Percentiles rank a stretch among this genome's conserved stretches.
These are phyloP conservation scores for Polietes domitor DNA, from an alignment of 2,888 invertebrate genomes.

Conservation along the genomic window DNA sequence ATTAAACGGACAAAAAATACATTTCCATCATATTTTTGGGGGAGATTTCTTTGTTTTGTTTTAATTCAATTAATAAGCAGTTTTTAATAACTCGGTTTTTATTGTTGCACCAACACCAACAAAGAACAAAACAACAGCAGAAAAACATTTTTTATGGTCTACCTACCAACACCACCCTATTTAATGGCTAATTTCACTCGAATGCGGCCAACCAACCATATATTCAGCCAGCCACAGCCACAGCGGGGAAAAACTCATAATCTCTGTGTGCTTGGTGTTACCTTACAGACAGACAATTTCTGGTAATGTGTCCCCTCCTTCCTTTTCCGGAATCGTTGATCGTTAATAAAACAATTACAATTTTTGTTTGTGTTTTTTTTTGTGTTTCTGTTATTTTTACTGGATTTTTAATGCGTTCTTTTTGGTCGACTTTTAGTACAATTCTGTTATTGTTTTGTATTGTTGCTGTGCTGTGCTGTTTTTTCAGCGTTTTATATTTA, in stretches of 20 bases:
- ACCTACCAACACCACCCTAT: slow-evolving; percentile 14
- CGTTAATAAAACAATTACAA: slow-evolving; percentile 18
- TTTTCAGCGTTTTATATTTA: background rate
- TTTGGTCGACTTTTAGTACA: background rate
- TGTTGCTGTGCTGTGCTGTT: background rate
- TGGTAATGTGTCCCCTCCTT: background rate
- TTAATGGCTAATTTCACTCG: slow-evolving; percentile 23
- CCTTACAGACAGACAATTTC: background rate
- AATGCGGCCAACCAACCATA: background rate
- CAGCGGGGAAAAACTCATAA: slow-evolving; percentile 12
- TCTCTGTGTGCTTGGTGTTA: background rate
- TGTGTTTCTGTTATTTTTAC: background rate
- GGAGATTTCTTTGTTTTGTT: background rate
- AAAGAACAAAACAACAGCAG: background rate
- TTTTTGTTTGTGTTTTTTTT: background rate
- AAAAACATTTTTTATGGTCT: background rate
- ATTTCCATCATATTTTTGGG: background rate
- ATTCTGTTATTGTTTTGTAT: background rate
- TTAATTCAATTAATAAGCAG: background rate
- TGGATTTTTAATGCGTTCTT: slow-evolving; percentile 23
- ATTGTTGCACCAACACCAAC: background rate
- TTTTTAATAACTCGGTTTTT: background rate
- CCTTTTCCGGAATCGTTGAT: background rate
- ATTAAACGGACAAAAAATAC: background rate
- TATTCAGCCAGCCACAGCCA: background rate